A percentile compares a stretch with the other conserved stretches of the same genome.
Conservation (phyloP, 2,113 vertebrate species). For the Mugil cephalus region DNA sequence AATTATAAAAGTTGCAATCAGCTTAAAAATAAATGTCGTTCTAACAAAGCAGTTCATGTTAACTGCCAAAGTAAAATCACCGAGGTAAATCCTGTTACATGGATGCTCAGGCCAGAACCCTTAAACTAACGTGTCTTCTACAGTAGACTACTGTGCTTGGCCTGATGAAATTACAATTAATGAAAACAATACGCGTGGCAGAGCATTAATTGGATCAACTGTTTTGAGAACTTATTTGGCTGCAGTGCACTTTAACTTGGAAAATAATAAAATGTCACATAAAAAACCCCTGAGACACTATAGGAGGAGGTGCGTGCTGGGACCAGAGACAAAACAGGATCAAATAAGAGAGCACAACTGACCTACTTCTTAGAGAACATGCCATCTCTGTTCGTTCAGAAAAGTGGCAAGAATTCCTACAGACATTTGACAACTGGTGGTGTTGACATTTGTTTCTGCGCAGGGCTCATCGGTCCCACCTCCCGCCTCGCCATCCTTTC, state of each 20-base stretch:
- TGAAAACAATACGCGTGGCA: neutral
- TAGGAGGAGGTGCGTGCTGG: no score
- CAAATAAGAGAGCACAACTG: no score
- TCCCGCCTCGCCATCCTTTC: slow-evolving; percentile 19
- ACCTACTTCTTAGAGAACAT: no score
- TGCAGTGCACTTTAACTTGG: no score
- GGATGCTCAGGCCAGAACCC: neutral
- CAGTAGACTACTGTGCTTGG: neutral
- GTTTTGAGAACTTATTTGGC: no score
- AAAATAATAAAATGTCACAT: no score
- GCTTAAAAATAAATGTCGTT: neutral
- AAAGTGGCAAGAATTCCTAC: neutral
- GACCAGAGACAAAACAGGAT: no score
- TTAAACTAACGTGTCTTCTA: neutral
- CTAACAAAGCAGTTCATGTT: neutral
- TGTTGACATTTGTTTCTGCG: slow-evolving; percentile 27
- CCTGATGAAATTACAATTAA: neutral
- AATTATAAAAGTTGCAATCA: neutral
- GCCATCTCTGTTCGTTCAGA: no score
- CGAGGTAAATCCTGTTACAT: neutral
- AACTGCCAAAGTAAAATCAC: neutral
- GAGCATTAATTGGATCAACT: neutral
- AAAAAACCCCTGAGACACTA: no score
- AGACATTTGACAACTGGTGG: neutral
- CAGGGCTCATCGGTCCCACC: slow-evolving; percentile 20